Evolutionary conservation across 37 sponge, comb jelly and placozoan genomes (phyloP), one percentile per base, ranked within the genome.

Genomic region (Spongilla lacustris): DNA sequence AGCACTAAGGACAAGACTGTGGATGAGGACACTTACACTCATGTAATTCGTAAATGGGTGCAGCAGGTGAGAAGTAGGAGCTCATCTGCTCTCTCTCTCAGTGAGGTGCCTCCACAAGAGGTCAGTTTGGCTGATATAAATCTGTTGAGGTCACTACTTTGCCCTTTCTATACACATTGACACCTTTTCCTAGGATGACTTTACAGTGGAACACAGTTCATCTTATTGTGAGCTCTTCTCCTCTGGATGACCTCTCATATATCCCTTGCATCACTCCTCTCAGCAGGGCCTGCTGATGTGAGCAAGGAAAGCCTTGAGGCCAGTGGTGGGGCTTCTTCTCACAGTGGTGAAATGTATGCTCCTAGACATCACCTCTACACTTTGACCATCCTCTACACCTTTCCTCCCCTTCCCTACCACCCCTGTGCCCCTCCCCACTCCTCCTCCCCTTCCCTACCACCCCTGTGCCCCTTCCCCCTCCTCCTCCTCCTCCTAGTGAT

Each of bases 21-120:
- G 10, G 76, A 91, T 33, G 67, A 83, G 73, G 66, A 73, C 0
- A 77, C 87, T 0, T 91, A 86, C 72, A 36, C 72, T 17, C 82
- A 91, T 31, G 86, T 91, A 67, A 91, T 91, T 48, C 34, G 79
- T 11, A 73, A 25, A 70, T 91, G 91, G 91, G 91, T 86, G 6
- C 82, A 82, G 46, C 83, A 91, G 70, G 73, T 91, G 24, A 30
- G 91, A 17, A 74, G 73, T 33, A 67, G 87, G 22, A 68, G 76
- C 66, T 6, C 19, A 14, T 58, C 58, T 58, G 58, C 58, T 70
- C 10, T 32, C 86, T 32, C 69, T 77, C 21, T 36, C 67, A 17
- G 24, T 19, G 81, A 41, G 14, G 79, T 27, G 17, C 14, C 79
- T 6, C 23, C 75, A 34, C 29, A 69, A 33, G 41, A 31, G 41